phyloP scores from a whole-genome alignment of 92 coral and sea anemone genomes.

The Epizoanthus scotinus region DNA sequence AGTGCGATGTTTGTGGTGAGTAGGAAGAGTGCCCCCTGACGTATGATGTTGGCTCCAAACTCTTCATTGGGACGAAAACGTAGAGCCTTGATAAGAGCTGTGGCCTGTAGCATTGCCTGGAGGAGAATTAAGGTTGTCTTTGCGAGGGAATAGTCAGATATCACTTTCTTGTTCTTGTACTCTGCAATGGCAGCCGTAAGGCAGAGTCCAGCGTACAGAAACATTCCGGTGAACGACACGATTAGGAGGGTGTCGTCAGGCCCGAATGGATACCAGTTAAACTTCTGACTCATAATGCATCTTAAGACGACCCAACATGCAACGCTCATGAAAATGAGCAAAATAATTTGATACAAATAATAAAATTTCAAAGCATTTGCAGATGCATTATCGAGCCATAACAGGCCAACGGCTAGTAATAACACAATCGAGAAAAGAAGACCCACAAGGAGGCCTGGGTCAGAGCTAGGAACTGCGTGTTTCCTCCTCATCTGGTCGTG shows the following conservation, averaged over 20 bases:
- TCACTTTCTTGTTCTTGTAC: constrained; percentile 69
- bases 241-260: constrained; percentile 87
- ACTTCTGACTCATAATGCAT: constrained; percentile 89
- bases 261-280: constrained; percentile 89
- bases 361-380: constrained; percentile 83
- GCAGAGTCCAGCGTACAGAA: constrained; percentile 88
- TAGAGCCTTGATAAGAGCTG: constrained; percentile 87
- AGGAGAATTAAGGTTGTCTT: constrained; percentile 78
- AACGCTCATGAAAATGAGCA: constrained; percentile 75
- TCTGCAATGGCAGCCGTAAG: constrained; percentile 96
- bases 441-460: constrained; percentile 91
- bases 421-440: constrained; percentile 84
- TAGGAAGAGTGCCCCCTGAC: constrained; percentile 93
- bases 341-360: constrained; percentile 80
- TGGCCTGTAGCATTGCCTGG: constrained; percentile 92
- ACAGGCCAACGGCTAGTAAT: constrained; percentile 82
- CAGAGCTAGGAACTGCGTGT: constrained; percentile 87
- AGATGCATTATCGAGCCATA: constrained; percentile 87
- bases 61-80: constrained; percentile 88
- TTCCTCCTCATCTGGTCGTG: constrained; percentile 78
- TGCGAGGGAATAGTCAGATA: constrained; percentile 85
- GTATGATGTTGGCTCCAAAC: constrained; percentile 85
- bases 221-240: constrained; percentile 85
- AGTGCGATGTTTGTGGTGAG: constrained; percentile 91
- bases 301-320: constrained; percentile 94